phyloP scores from a whole-genome alignment of 2,888 invertebrate species.

The Digitonthophagus gazella region DNA sequence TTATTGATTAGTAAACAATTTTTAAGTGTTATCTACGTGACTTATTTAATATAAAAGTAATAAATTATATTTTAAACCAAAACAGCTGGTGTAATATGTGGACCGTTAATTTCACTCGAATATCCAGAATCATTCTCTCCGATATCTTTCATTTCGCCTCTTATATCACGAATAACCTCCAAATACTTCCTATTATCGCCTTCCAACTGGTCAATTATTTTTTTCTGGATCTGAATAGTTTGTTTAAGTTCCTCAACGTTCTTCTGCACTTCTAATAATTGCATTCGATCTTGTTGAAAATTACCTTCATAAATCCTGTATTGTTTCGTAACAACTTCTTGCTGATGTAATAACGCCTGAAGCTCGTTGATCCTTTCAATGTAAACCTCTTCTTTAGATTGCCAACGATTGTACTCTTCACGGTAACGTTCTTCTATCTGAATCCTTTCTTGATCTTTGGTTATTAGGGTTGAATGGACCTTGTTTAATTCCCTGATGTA shows the following conservation, averaged over 20 bases:
- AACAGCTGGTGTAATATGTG: neutral
- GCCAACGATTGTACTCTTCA: conserved; percentile 21
- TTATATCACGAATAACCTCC: neutral
- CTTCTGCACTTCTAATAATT: conserved; percentile 22
- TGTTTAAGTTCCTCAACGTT: conserved; percentile 18
- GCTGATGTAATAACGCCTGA: conserved; percentile 24
- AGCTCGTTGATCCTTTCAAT: conserved; percentile 22
- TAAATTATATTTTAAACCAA: conserved; percentile 8
- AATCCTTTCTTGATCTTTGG: conserved; percentile 6
- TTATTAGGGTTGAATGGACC: neutral
- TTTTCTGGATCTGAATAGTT: neutral
- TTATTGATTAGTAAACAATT: too few species aligned
- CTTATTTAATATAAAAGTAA: too few species aligned
- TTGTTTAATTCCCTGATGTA: conserved; percentile 17
- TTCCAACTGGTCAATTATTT: neutral
- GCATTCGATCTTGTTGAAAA: conserved; percentile 25
- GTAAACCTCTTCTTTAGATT: conserved; percentile 22
- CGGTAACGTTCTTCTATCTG: conserved; percentile 19
- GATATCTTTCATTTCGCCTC: neutral
- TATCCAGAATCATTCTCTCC: conserved; percentile 8
- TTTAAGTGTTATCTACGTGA: too few species aligned
- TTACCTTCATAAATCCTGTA: conserved; percentile 26
- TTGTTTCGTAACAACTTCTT: conserved; percentile 26
- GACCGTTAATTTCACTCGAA: conserved; percentile 7
- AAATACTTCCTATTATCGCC: conserved; percentile 4